Conservation (phyloP, 2,797 vertebrate genomes). For the Fringilla coelebs region DNA sequence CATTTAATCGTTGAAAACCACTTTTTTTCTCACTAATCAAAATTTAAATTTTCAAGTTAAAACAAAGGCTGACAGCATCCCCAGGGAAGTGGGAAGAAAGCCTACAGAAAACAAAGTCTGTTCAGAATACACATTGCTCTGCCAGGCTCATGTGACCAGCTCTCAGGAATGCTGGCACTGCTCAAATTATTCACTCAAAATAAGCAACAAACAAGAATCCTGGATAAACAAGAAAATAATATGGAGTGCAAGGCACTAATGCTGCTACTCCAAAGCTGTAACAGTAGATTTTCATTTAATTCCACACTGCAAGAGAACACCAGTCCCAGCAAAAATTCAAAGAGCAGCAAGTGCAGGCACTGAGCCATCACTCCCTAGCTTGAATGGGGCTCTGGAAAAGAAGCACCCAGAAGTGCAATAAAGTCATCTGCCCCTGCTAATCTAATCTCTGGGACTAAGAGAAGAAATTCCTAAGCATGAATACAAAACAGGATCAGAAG, state of each 20-base stretch:
- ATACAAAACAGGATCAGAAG: not conserved
- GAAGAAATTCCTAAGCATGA: not conserved
- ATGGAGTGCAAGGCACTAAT: not conserved
- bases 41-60: conserved; percentile 3
- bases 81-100: conserved; percentile 40
- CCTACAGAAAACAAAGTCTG: conserved; percentile 28
- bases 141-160: conserved; percentile 49
- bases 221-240: not conserved
- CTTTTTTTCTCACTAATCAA: not conserved
- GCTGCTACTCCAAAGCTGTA: not conserved
- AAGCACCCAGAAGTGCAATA: not conserved
- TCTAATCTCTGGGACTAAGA: not conserved
- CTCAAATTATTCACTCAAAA: conserved; percentile 5
- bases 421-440: not conserved
- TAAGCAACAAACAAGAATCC: conserved; percentile 8
- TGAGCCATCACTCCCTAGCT: not conserved
- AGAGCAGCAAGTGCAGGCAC: not conserved
- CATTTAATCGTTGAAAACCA: not conserved
- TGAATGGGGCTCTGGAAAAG: not conserved
- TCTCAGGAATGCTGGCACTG: conserved; percentile 45
- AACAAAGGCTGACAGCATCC: conserved; percentile 33
- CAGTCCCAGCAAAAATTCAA: not conserved
- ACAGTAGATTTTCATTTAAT: not conserved
- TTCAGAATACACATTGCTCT: not conserved
- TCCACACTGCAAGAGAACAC: not conserved